Base-by-base conservation (phyloP, 1,140 invertebrate genomes). In the Drosophila lacertosa region DNA sequence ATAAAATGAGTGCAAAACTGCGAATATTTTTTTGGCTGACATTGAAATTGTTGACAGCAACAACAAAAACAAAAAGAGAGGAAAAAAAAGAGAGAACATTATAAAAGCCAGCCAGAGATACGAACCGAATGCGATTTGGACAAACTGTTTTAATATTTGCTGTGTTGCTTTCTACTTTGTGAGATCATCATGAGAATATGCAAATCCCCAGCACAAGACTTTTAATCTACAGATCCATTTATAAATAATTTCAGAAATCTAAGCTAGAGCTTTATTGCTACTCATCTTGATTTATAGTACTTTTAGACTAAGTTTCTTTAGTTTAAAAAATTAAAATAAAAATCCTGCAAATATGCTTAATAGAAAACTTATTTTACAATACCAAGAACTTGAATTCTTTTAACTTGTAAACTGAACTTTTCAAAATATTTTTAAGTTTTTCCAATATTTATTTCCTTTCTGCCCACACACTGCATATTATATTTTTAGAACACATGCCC, bases 121-220 rank as follows among this genome's bases (percentile, higher is more conserved):
- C 55, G 62, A 59, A 39, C 53, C 47, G 44, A 48, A 40, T 24
- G 53, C 29, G 55, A 77, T 69, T 82, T 66, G 26, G 24, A 48
- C 71, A 79, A 75, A 78, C 80, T 84, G 80, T 79, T 79, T 67
- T 72, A 79, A 75, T 79, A 84, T 79, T 82, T 84, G 47, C 37
- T 67, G 42, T 63, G 42, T 63, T 35, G 18, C 10, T 22, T 24
- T 13, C 3, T 26, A 24, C 6, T 20, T 13, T 4, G 13, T 45
- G 44, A 45, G 44, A 45, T 45, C 44, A 45, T 26, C 44, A 9
- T 45, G 9, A 4, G 6, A 13, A 15, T 26, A 45, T 45, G 22
- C 42, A 24, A 45, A 24, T 24, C 20, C 0, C 2, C 2, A 45
- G 16, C 37, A 39, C 29, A 32, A 32, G 10, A 2, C 6, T 32